Evolutionary conservation across 2,888 invertebrate species (phyloP), one percentile per base, ranked within the genome.

Genomic region (Liopterus haemorrhoidalis): DNA sequence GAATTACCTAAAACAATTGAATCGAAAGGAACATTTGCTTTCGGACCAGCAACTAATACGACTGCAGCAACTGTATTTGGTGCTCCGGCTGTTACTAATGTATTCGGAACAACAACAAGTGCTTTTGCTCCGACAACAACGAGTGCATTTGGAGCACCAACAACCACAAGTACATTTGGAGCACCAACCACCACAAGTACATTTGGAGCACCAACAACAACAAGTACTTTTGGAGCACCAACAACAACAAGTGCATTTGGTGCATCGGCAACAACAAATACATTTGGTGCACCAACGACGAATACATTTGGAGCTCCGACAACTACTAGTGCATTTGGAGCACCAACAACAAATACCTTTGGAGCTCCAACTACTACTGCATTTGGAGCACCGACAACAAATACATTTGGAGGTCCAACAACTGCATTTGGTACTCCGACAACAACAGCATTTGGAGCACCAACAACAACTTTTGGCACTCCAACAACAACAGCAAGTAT

Each of bases 361-460:
- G 43, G 43, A 14, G 19, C 11, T 33, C 44, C 30, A 52, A 47
- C 31, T 51, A 11, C 30, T 36, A 14, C 9, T 44, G 43, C 15
- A 11, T 40, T 47, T 40, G 44, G 42, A n/a, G 33, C 5, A n/a
- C 40, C 42, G 22, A 8, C 49, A n/a, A 41, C 30, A 14, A 50
- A 49, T 16, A 42, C 50, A n/a, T 44, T 46, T 32, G 43, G 43
- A 14, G 19, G 5, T 33, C 44, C 30, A 52, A 47, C 31, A 49
- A 11, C 30, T 36, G 28, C 25, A 12, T 52, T 52, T 46, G 53
- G 51, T 14, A 32, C 25, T 28, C 20, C 43, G 5, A 48, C 27
- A 20, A 38, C 37, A 11, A 18, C 48, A 9, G 16, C 35, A 28
- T 42, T 42, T 36, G 42, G 42, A 4, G 12, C 42, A 1, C 2